These are phyloP conservation scores for Oreochromis niloticus DNA, from an alignment of 2,113 vertebrate species.

Conservation along the genomic window DNA sequence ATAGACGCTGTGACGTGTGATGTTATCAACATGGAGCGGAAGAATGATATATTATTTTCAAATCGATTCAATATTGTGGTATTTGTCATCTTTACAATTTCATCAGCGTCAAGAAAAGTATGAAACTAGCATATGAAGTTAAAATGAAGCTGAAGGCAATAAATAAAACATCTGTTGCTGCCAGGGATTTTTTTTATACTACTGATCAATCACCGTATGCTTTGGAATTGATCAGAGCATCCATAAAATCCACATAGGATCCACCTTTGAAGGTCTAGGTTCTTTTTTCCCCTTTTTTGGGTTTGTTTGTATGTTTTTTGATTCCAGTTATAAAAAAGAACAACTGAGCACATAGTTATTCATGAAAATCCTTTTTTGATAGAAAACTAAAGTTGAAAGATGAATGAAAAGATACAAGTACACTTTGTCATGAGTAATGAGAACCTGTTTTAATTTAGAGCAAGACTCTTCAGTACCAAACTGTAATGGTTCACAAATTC, in stretches of 20 bases:
- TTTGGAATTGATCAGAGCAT: not conserved
- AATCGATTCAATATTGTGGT: conserved; percentile 14
- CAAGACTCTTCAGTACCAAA: not conserved
- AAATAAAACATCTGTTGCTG: not conserved
- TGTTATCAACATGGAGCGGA: conserved; percentile 1
- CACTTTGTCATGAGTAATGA: not conserved
- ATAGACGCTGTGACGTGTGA: not conserved
- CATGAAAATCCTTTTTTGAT: not conserved
- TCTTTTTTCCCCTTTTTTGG: not conserved
- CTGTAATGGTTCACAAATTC: not conserved
- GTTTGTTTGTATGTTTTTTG: not conserved
- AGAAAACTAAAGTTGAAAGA: not conserved
- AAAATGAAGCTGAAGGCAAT: not conserved
- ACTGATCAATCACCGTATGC: not conserved
- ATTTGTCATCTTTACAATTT: conserved; percentile 16
- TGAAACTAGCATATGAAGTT: not conserved
- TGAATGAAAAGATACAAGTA: not conserved
- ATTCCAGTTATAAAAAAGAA: not conserved
- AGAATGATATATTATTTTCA: not conserved
- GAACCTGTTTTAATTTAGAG: not conserved
- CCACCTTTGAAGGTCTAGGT: not conserved
- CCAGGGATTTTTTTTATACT: not conserved
- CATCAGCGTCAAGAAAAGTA: not conserved
- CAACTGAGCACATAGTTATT: not conserved
- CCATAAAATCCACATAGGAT: not conserved